Conservation (phyloP, 2,113 vertebrate species). For the Hoplias malabaricus region DNA sequence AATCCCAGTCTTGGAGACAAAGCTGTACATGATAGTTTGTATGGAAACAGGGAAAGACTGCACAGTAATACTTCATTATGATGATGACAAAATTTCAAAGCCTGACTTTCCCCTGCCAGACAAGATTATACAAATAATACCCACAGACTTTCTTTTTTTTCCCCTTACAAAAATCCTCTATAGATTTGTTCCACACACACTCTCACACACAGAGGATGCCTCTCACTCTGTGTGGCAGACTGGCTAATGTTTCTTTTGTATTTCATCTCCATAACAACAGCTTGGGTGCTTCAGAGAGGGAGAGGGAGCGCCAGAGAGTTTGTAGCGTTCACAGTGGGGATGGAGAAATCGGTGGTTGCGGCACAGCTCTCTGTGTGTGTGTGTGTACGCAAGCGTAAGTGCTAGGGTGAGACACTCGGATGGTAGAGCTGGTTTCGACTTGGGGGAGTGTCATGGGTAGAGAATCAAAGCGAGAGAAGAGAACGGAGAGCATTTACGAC, state of each 20-base stretch:
- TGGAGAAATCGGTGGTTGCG: slow-evolving; percentile 54
- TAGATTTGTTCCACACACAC: slow-evolving; percentile 8
- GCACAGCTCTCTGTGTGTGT: background rate
- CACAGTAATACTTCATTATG: slow-evolving; percentile 42
- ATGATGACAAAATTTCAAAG: slow-evolving; percentile 42
- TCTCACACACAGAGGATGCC: background rate
- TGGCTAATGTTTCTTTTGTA: slow-evolving; percentile 67
- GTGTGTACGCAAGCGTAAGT: slow-evolving; percentile 34
- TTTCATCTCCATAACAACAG: slow-evolving; percentile 81
- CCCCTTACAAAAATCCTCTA: slow-evolving; percentile 33
- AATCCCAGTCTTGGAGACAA: background rate
- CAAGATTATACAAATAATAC: slow-evolving; percentile 57
- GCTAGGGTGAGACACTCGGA: slow-evolving; percentile 38
- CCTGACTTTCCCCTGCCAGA: slow-evolving; percentile 44
- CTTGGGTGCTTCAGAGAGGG: slow-evolving; percentile 47
- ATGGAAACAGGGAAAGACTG: background rate
- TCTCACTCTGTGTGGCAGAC: slow-evolving; percentile 51
- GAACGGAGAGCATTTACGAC: slow-evolving; percentile 7
- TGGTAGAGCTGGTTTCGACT: slow-evolving; percentile 13
- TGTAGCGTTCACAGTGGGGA: slow-evolving; percentile 62
- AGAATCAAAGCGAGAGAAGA: slow-evolving; percentile 30
- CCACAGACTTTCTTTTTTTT: slow-evolving; percentile 53
- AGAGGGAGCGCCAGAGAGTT: slow-evolving; percentile 56
- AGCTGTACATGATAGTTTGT: background rate
- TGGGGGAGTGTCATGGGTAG: slow-evolving; percentile 38